A percentile compares a stretch with the other conserved stretches of the same genome.
phyloP scores from a whole-genome alignment of 2,113 vertebrate species.

The Formicarius rufipectus region DNA sequence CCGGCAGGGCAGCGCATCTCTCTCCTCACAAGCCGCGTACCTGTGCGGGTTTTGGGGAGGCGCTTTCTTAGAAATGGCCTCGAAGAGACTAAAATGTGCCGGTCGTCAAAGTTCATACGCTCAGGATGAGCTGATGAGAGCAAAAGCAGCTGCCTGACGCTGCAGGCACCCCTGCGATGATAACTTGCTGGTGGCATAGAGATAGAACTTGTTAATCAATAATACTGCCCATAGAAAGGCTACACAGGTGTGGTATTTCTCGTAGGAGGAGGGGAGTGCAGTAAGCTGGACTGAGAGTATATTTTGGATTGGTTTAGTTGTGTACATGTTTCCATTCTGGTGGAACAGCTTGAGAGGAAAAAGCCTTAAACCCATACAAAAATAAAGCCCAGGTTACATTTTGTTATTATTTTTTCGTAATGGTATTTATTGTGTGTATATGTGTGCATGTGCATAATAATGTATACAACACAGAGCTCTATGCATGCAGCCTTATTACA shows the following conservation, averaged over 20 bases:
- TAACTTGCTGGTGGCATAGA: accelerated
- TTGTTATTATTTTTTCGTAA: neutral
- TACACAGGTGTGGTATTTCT: accelerated
- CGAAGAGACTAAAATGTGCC: accelerated
- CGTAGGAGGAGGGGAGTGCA: accelerated
- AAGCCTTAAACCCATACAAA: neutral
- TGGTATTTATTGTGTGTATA: accelerated
- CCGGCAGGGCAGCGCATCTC: accelerated
- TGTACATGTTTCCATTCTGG: accelerated
- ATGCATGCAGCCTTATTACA: accelerated
- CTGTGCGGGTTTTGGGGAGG: neutral
- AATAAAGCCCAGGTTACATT: neutral
- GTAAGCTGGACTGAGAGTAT: neutral
- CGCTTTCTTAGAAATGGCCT: neutral
- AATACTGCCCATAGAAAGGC: accelerated
- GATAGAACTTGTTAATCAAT: neutral
- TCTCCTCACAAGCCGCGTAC: accelerated
- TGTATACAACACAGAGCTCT: accelerated
- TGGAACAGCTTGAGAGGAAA: neutral
- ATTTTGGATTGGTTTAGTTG: neutral
- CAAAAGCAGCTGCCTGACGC: neutral
- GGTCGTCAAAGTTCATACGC: accelerated
- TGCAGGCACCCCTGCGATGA: accelerated
- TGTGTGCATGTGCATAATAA: accelerated
- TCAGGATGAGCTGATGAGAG: accelerated